phyloP scores from a whole-genome alignment of 1,140 invertebrate species.

The Papilio machaon region DNA sequence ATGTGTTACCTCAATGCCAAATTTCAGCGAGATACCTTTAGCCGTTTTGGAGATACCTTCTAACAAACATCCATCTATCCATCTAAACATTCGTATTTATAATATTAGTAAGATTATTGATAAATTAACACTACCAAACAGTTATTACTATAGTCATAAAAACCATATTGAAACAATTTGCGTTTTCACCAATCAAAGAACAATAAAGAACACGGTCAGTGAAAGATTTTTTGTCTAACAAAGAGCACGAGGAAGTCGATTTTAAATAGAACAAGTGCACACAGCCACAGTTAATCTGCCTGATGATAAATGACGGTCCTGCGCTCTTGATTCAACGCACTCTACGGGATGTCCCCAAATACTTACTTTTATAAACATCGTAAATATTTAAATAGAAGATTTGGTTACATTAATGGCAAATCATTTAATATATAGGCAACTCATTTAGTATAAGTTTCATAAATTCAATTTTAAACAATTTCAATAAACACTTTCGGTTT shows the following conservation, averaged over 20 bases:
- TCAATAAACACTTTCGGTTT: too few species aligned
- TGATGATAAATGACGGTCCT: slow-evolving; percentile 74
- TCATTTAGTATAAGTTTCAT: too few species aligned
- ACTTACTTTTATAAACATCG: background rate
- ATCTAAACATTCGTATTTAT: too few species aligned
- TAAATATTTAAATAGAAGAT: background rate
- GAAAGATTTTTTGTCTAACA: slow-evolving; percentile 46
- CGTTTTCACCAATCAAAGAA: slow-evolving; percentile 27
- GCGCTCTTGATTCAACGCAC: slow-evolving; percentile 63
- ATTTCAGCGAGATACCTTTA: too few species aligned
- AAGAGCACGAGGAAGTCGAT: slow-evolving; percentile 56
- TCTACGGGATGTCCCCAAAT: slow-evolving; percentile 56
- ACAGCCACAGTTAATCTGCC: slow-evolving; percentile 73
- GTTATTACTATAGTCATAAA: background rate
- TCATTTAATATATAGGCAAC: too few species aligned
- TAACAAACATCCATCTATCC: too few species aligned
- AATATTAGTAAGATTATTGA: too few species aligned
- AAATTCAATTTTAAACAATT: too few species aligned
- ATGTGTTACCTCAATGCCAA: too few species aligned
- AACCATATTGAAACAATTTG: background rate
- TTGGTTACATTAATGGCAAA: too few species aligned
- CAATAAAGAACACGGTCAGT: slow-evolving; percentile 42
- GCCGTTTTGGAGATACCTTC: too few species aligned
- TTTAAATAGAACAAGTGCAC: slow-evolving; percentile 75
- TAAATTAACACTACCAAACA: too few species aligned